Evolutionary conservation across 2,888 invertebrate species (phyloP).

Genomic region (Ypsolopha scabrella): DNA sequence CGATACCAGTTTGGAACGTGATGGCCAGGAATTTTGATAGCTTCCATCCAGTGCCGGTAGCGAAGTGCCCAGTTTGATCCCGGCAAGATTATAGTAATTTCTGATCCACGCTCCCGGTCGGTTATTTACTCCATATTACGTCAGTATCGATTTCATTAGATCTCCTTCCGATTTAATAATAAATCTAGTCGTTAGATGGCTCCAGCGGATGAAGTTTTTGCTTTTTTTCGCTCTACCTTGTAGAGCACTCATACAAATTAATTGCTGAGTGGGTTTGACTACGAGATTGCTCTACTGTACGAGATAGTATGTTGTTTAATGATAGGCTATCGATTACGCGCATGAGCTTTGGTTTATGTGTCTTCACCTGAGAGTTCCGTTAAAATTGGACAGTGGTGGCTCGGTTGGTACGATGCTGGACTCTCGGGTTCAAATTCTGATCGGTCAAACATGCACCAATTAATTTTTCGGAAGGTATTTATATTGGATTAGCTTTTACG

Average conservation of each 20-base stretch:
- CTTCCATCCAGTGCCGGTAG: slow-evolving; percentile 3
- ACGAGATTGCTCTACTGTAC: slow-evolving; percentile 1
- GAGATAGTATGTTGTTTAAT: no score
- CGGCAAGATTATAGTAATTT: slow-evolving; percentile 52
- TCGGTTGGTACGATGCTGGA: no score
- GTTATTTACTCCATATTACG: slow-evolving; percentile 46
- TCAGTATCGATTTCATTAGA: slow-evolving; percentile 60
- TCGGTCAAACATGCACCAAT: no score
- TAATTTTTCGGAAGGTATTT: no score
- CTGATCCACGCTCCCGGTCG: slow-evolving; percentile 25
- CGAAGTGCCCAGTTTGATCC: slow-evolving; percentile 21
- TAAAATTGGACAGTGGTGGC: no score
- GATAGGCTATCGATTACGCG: no score
- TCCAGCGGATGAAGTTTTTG: slow-evolving; percentile 34
- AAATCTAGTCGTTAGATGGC: slow-evolving; percentile 15
- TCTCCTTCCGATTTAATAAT: slow-evolving; percentile 45
- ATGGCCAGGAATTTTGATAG: slow-evolving; percentile 21
- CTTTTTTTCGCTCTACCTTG: slow-evolving; percentile 1
- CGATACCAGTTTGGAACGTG: slow-evolving; percentile 5
- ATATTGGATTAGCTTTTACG: no score
- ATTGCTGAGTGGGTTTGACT: slow-evolving; percentile 3
- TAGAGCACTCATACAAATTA: slow-evolving; percentile 2
- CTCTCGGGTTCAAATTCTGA: no score
- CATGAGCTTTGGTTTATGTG: no score
- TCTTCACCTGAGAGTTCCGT: no score